phyloP scores from a whole-genome alignment of 2,888 invertebrate species.

The Dorcus hopei region DNA sequence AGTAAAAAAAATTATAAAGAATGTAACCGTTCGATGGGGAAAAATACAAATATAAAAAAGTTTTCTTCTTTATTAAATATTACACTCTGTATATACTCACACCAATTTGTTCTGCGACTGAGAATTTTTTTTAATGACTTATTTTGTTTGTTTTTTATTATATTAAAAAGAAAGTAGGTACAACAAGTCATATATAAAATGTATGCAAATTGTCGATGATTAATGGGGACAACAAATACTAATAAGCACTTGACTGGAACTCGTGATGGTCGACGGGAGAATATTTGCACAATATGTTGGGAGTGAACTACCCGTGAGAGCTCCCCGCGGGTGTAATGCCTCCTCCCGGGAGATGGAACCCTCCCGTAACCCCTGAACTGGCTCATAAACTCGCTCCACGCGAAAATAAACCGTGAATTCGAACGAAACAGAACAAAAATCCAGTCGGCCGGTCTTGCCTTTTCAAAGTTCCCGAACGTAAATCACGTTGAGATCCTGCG shows the following conservation, averaged over 20 bases:
- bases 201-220: no score
- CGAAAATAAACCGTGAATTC: constrained; percentile 1
- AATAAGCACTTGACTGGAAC: constrained; percentile 17
- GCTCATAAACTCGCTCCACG: not conserved
- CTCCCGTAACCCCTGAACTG: not conserved
- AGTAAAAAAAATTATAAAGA: no score
- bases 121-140: no score
- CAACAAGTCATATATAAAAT: no score
- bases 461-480: constrained; percentile 1
- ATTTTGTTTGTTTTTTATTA: no score
- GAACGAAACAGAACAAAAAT: not conserved
- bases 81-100: no score
- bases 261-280: constrained; percentile 22
- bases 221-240: not conserved
- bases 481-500: not conserved
- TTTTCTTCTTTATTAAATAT: no score
- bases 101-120: no score
- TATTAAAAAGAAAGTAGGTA: no score
- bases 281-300: constrained; percentile 27
- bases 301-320: constrained; percentile 15
- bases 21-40: no score
- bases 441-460: no score
- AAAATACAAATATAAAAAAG: no score
- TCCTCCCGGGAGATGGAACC: constrained; percentile 9
- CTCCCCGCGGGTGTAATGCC: constrained; percentile 21